Evolutionary conservation across 2,113 vertebrate species (phyloP).

Genomic region (Vireo altiloquus): DNA sequence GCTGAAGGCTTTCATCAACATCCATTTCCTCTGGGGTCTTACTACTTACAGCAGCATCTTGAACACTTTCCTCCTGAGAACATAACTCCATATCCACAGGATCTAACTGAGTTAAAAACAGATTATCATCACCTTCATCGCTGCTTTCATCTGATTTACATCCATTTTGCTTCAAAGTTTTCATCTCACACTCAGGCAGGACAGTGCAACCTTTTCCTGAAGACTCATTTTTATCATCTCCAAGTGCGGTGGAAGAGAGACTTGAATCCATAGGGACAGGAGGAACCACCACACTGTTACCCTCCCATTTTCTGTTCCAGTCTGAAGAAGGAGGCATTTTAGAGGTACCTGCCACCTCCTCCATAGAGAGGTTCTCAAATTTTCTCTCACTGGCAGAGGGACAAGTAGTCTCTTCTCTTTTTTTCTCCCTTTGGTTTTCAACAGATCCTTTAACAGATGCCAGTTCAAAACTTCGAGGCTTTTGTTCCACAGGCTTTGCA

Average conservation of each 20-base stretch:
- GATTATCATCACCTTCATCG: conserved; percentile 52
- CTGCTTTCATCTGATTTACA: not conserved
- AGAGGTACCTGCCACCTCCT: not conserved
- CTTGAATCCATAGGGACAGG: not conserved
- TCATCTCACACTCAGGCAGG: not conserved
- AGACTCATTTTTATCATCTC: not conserved
- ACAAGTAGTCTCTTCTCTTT: not conserved
- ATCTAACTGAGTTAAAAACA: conserved; percentile 78
- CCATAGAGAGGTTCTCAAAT: not conserved
- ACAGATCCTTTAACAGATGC: not conserved
- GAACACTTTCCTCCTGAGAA: conserved; percentile 59
- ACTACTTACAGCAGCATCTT: not conserved
- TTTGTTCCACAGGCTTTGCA: not conserved
- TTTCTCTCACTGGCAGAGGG: not conserved
- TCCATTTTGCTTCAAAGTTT: not conserved
- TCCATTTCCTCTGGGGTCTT: not conserved
- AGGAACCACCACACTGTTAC: not conserved
- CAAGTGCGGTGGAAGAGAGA: not conserved
- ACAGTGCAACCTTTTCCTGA: not conserved
- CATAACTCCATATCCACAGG: conserved; percentile 79
- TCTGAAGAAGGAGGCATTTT: not conserved
- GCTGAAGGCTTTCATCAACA: not conserved
- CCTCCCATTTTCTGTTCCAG: not conserved
- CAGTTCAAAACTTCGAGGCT: not conserved
- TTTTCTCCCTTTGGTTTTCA: not conserved